Base-by-base conservation (phyloP, 2,888 invertebrate species). In the Dynastes tityus region DNA sequence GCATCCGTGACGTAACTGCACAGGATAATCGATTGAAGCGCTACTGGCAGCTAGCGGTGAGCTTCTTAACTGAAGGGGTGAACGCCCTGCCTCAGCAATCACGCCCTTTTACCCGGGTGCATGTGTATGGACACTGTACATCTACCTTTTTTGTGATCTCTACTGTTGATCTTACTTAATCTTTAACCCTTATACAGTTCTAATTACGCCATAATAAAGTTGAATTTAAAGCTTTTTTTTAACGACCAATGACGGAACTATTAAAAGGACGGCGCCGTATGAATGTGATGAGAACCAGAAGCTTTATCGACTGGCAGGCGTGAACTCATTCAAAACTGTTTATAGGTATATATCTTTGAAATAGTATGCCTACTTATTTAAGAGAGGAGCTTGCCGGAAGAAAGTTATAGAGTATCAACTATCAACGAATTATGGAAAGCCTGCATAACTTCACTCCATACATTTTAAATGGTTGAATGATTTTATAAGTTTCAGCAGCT, bases 1-100 rank as follows among this genome's bases (percentile, higher is more conserved):
- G 88, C 88, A 87, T 87, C 88, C 87, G 85, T 88, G 88, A 88
- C 88, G 88, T 88, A 87, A 88, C 85, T 76, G 84, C 84, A 84
- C 85, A 85, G 86, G 87, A 87, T 87, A 88, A 88, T 88, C 88
- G 88, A 88, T 88, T 86, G 86, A 82, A 87, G 88, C 88, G 88
- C 88, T 87, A 85, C 84, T 83, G 85, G 83, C 86, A 83, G 83
- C 84, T 85, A 81, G 84, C 87, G 88, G 87, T 80, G 78, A 79
- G 82, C 81, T 80, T 80, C 68, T 76, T 83, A 86, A 87, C 87
- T 84, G 82, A 77, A 81, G 83, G 85, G 88, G 88, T 88, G 88
- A 88, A 88, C 88, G 88, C 88, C 88, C 88, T 87, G 81, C 82
- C 67, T 77, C 63, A 75, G 82, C 83, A 82, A 84, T 83, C 84